phyloP scores from a whole-genome alignment of 2,113 vertebrate genomes.

The Nycticorax nycticorax region DNA sequence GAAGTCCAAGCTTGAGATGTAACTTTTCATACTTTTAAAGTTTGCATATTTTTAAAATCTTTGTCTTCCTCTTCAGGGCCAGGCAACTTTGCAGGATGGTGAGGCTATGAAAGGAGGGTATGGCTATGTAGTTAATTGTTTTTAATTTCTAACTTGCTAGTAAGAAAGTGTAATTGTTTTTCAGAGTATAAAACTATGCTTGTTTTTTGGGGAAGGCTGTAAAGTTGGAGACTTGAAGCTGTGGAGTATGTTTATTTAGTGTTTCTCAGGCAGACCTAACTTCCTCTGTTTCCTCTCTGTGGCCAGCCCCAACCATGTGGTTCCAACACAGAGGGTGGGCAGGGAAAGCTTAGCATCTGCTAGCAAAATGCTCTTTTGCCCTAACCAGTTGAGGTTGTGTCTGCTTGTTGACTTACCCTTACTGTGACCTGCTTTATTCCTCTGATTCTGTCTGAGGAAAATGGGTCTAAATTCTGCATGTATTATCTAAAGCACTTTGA shows the following conservation, averaged over 20 bases:
- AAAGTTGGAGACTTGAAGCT: background rate
- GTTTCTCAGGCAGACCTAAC: background rate
- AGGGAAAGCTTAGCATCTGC: background rate
- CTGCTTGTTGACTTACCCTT: background rate
- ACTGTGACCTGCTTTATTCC: background rate
- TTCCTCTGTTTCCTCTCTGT: background rate
- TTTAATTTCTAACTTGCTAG: background rate
- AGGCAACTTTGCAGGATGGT: background rate
- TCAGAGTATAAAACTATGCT: background rate
- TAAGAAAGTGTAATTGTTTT: background rate
- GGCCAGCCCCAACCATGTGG: background rate
- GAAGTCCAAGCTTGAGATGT: slow-evolving; percentile 83
- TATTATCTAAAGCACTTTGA: background rate
- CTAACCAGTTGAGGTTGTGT: background rate
- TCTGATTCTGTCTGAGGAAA: background rate
- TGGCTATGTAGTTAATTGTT: background rate
- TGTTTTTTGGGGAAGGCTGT: background rate
- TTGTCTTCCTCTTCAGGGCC: background rate
- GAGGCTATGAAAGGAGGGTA: background rate
- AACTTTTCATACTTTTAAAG: background rate
- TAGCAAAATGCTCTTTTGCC: background rate
- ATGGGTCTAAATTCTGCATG: background rate
- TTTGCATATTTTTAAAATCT: background rate
- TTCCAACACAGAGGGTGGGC: background rate
- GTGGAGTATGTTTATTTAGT: background rate